Evolutionary conservation across 2,113 vertebrate species (phyloP).

Genomic region (Brachypodius melanocephalos): DNA sequence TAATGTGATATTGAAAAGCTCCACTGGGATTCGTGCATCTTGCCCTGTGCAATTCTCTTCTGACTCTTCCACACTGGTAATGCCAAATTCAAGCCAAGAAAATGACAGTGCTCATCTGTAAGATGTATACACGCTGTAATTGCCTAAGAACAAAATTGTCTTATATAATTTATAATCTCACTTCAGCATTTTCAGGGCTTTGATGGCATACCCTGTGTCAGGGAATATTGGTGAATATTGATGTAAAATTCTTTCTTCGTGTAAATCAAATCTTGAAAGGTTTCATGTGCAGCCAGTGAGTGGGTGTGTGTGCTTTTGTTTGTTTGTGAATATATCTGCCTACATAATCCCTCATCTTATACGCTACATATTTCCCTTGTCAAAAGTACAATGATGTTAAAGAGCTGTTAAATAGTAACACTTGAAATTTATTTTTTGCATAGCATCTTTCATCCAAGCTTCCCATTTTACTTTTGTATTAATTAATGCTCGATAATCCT

Average conservation of each 20-base stretch:
- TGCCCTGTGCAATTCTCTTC: neutral
- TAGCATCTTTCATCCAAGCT: neutral
- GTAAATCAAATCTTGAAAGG: neutral
- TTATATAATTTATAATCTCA: neutral
- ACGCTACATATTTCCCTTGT: neutral
- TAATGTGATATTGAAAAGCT: neutral
- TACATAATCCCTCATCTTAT: neutral
- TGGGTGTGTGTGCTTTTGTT: constrained; percentile 9
- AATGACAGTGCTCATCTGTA: neutral
- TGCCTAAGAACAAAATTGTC: neutral
- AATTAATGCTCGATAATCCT: neutral
- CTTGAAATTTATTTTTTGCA: neutral
- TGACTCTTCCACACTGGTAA: neutral
- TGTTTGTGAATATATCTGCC: constrained; percentile 2
- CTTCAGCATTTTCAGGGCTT: neutral
- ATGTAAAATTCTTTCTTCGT: neutral
- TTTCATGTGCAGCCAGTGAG: neutral
- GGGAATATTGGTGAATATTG: neutral
- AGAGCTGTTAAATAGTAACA: neutral
- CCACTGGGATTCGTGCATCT: neutral
- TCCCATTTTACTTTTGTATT: neutral
- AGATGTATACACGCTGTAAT: neutral
- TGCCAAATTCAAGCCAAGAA: neutral
- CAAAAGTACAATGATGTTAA: neutral
- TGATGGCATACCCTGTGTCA: neutral